phyloP scores from a whole-genome alignment of 1,140 invertebrate genomes.

The Tachypleus tridentatus region DNA sequence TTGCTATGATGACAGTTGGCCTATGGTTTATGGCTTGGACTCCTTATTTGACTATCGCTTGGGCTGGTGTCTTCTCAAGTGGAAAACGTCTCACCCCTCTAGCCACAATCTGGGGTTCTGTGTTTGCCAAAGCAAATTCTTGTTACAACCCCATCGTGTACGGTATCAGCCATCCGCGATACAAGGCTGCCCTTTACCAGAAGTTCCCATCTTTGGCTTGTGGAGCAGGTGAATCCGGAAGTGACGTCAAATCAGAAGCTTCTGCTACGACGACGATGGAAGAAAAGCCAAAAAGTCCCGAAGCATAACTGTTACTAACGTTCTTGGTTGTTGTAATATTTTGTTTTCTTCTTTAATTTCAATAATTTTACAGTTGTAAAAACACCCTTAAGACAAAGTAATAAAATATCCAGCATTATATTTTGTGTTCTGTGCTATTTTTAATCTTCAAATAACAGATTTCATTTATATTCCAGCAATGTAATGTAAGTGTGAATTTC shows the following conservation, averaged over 20 bases:
- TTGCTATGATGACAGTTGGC: conserved; percentile 65
- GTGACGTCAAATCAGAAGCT: conserved; percentile 16
- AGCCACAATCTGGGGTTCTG: conserved; percentile 60
- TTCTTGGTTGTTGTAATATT: too few species aligned
- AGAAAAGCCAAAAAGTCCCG: conserved; percentile 17
- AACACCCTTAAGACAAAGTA: too few species aligned
- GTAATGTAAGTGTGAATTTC: too few species aligned
- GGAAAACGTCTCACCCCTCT: conserved; percentile 42
- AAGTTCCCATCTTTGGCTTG: conserved; percentile 56
- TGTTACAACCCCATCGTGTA: conserved; percentile 73
- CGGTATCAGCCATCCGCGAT: conserved; percentile 67
- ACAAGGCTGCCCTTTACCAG: conserved; percentile 52
- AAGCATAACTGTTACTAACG: conserved; percentile 7
- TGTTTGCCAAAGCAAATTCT: conserved; percentile 65
- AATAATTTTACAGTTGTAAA: too few species aligned
- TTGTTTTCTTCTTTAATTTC: too few species aligned
- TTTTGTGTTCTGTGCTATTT: too few species aligned
- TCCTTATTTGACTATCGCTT: conserved; percentile 68
- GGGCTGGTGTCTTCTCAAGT: conserved; percentile 53
- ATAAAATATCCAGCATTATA: too few species aligned
- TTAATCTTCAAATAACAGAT: too few species aligned
- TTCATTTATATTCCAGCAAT: too few species aligned
- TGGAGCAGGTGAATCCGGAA: conserved; percentile 17
- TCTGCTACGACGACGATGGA: conserved; percentile 9
- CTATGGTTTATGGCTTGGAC: conserved; percentile 77